phyloP scores from a whole-genome alignment of 2,888 invertebrate species.

The Drosophila mayaguana region DNA sequence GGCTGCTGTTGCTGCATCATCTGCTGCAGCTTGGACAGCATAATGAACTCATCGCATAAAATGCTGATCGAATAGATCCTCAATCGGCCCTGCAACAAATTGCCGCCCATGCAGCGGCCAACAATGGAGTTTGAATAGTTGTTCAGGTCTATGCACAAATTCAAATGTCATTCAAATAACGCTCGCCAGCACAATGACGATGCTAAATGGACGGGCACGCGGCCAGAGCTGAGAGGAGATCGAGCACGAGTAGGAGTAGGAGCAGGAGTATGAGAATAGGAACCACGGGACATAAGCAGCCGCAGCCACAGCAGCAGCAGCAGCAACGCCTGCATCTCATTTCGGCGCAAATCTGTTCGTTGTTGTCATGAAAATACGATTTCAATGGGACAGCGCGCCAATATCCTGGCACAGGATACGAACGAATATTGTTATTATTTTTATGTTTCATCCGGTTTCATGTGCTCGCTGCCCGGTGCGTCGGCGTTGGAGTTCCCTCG shows the following conservation, averaged over 20 bases:
- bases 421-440: slow-evolving; percentile 71
- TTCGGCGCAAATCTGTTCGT: slow-evolving; percentile 56
- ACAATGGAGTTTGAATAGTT: slow-evolving; percentile 55
- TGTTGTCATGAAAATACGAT: slow-evolving; percentile 49
- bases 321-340: slow-evolving; percentile 75
- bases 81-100: slow-evolving; percentile 45
- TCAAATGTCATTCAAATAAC: slow-evolving; percentile 77
- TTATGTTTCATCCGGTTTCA: slow-evolving; percentile 73
- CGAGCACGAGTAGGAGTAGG: slow-evolving; percentile 14
- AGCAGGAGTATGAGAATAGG: slow-evolving; percentile 26
- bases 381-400: slow-evolving; percentile 64
- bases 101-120: slow-evolving; percentile 41
- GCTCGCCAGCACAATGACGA: slow-evolving; percentile 70
- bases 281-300: slow-evolving; percentile 42
- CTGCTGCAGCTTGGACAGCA: slow-evolving; percentile 39
- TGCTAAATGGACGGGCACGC: slow-evolving; percentile 68
- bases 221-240: slow-evolving; percentile 39
- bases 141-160: slow-evolving; percentile 57
- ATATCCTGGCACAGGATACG: slow-evolving; percentile 79
- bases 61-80: slow-evolving; percentile 54
- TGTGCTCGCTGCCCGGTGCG: slow-evolving; percentile 37
- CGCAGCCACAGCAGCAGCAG: slow-evolving; percentile 26
- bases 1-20: slow-evolving; percentile 20
- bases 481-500: slow-evolving; percentile 13
- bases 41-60: slow-evolving; percentile 68